phyloP scores from a whole-genome alignment of 2,888 invertebrate genomes.

The Diarsia rubi region DNA sequence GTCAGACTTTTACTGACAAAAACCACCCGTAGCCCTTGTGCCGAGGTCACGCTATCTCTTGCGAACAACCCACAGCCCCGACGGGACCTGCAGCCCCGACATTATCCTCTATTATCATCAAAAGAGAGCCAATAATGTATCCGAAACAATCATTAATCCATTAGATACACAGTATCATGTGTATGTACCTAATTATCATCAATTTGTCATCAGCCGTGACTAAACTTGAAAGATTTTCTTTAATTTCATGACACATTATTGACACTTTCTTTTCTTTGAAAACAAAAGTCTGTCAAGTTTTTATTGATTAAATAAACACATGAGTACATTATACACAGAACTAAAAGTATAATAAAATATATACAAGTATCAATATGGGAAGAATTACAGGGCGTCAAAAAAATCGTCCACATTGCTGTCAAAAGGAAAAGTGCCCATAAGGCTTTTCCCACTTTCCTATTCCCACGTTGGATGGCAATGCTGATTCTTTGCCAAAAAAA shows the following conservation, averaged over 20 bases:
- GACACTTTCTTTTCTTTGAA: conserved; percentile 11
- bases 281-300: background rate
- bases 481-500: too few species aligned
- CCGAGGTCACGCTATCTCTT: too few species aligned
- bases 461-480: fast-evolving
- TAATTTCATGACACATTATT: background rate
- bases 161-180: background rate
- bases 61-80: too few species aligned
- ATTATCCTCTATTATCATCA: background rate
- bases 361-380: background rate
- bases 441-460: too few species aligned
- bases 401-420: background rate
- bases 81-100: too few species aligned
- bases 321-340: too few species aligned
- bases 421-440: background rate
- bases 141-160: background rate
- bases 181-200: background rate
- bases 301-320: background rate
- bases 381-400: background rate
- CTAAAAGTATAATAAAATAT: too few species aligned
- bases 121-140: background rate
- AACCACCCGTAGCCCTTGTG: too few species aligned
- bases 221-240: background rate
- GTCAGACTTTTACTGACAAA: too few species aligned
- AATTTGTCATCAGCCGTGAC: conserved; percentile 2